These are phyloP conservation scores for Loxodonta africana DNA, from an alignment of 2,113 vertebrate species.

Conservation along the genomic window DNA sequence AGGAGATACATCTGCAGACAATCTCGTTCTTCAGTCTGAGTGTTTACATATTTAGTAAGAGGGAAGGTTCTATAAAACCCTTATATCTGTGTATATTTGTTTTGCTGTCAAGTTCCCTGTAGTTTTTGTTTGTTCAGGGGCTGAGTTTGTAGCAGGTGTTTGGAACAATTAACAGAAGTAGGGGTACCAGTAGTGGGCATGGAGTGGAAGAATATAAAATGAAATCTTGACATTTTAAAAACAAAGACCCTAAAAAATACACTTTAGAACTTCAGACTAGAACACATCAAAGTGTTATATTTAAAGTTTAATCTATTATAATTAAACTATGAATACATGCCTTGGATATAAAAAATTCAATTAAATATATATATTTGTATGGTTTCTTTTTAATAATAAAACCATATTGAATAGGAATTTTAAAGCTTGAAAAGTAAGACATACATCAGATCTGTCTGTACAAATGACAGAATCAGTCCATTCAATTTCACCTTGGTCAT, in stretches of 20 bases:
- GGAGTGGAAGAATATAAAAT: conserved; percentile 43
- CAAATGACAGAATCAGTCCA: conserved; percentile 60
- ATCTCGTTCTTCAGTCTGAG: conserved; percentile 60
- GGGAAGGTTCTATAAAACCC: conserved; percentile 55
- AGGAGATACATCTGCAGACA: conserved; percentile 63
- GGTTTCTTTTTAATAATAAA: conserved; percentile 53
- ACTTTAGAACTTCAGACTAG: not conserved
- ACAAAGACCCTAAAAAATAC: conserved; percentile 47
- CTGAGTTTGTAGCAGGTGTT: conserved; percentile 72
- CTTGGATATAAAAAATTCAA: not conserved
- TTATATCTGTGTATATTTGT: conserved; percentile 72
- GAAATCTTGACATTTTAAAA: conserved; percentile 57
- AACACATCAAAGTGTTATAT: not conserved
- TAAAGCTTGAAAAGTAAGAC: conserved; percentile 38
- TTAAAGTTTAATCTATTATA: conserved; percentile 25
- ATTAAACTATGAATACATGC: conserved; percentile 24
- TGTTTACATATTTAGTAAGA: conserved; percentile 67
- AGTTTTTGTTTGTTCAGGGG: conserved; percentile 70
- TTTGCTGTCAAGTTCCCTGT: conserved; percentile 74
- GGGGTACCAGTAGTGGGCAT: conserved; percentile 7
- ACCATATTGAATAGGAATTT: not conserved
- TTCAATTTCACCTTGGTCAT: conserved; percentile 9
- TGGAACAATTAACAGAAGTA: conserved; percentile 77
- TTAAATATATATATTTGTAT: not conserved
- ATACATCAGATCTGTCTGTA: conserved; percentile 25